These are phyloP conservation scores for Heliconius aoede DNA, from an alignment of 2,888 invertebrate species.

Conservation along the genomic window DNA sequence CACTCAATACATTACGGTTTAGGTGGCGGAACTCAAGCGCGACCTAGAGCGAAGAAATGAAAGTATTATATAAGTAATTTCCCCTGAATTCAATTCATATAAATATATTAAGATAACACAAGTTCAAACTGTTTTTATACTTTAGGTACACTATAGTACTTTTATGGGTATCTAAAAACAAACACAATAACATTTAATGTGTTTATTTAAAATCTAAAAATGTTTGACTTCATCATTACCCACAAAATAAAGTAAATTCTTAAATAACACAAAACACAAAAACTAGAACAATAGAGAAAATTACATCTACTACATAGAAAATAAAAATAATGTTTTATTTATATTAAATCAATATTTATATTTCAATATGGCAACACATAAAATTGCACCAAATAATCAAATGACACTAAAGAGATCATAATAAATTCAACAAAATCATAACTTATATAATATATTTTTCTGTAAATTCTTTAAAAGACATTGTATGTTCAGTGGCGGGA, in stretches of 20 bases:
- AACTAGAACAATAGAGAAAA: constrained; percentile 28
- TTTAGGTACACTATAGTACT: neutral
- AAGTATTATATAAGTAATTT: neutral
- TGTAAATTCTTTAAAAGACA: neutral
- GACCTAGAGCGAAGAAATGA: neutral
- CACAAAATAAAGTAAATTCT: constrained; percentile 19
- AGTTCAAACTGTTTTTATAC: neutral
- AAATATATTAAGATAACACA: neutral
- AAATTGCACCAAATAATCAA: constrained; percentile 57
- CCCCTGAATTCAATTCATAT: neutral
- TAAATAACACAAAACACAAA: constrained; percentile 23
- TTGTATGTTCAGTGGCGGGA: neutral
- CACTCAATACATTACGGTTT: neutral
- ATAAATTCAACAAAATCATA: constrained; percentile 43
- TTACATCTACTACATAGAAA: constrained; percentile 21
- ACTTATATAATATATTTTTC: constrained; percentile 32
- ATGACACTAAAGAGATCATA: constrained; percentile 63
- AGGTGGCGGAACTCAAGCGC: neutral
- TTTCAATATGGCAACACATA: constrained; percentile 56
- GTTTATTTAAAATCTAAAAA: constrained; percentile 14
- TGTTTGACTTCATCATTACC: constrained; percentile 8
- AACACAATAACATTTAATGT: constrained; percentile 9
- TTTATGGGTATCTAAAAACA: neutral
- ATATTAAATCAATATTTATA: constrained; percentile 8
- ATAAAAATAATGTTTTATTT: constrained; percentile 19